phyloP scores from a whole-genome alignment of 2,113 vertebrate genomes.

The Conger conger region DNA sequence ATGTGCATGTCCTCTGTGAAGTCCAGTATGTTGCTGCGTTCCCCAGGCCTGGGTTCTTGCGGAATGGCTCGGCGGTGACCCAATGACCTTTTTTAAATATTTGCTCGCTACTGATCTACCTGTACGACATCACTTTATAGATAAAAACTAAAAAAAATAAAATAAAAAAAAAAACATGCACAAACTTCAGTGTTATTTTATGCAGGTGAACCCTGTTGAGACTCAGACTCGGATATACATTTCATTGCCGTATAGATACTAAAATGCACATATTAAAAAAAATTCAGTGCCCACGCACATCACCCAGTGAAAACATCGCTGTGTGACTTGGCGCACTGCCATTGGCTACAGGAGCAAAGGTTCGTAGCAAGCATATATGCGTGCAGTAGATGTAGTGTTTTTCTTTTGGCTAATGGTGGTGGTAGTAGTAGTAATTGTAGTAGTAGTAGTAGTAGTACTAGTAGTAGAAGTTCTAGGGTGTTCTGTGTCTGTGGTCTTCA shows the following conservation, averaged over 20 bases:
- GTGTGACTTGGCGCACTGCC: constrained; percentile 15
- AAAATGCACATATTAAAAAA: background rate
- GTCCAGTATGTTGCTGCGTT: constrained; percentile 40
- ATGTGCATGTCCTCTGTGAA: constrained; percentile 45
- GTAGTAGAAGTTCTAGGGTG: constrained; percentile 37
- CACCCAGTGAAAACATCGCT: no score
- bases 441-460: constrained; percentile 1
- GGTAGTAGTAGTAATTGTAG: constrained; percentile 51
- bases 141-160: background rate
- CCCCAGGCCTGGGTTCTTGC: constrained; percentile 45
- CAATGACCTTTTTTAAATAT: constrained; percentile 29
- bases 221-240: background rate
- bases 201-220: background rate
- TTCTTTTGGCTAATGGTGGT: constrained; percentile 50
- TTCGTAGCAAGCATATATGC: constrained; percentile 57
- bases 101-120: constrained; percentile 54
- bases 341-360: constrained; percentile 50
- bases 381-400: constrained; percentile 31
- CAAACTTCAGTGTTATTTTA: background rate
- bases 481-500: constrained; percentile 40
- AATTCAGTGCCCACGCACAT: background rate
- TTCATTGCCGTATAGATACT: background rate
- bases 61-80: constrained; percentile 46
- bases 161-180: background rate
- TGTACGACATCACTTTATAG: constrained; percentile 41